phyloP scores from a whole-genome alignment of 2,888 invertebrate genomes.

The Ephialtes manifestator region DNA sequence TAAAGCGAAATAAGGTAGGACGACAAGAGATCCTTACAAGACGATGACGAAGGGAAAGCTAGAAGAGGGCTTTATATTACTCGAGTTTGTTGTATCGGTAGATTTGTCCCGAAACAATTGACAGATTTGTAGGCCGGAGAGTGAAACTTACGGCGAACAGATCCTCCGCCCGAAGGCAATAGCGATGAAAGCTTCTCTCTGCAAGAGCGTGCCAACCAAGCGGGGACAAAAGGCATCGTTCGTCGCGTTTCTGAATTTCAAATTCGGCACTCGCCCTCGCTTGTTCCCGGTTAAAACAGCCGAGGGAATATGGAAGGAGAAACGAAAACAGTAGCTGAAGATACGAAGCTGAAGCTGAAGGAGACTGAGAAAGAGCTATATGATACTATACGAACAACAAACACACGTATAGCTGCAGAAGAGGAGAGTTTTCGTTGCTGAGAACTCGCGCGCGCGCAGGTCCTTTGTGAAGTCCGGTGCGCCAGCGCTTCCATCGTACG shows the following conservation, averaged over 20 bases:
- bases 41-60: constrained; percentile 6
- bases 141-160: constrained; percentile 71
- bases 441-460: constrained; percentile 34
- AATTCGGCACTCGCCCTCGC: constrained; percentile 76
- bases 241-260: constrained; percentile 84
- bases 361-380: constrained; percentile 32
- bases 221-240: constrained; percentile 77
- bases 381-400: neutral
- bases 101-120: constrained; percentile 85
- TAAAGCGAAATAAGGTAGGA: neutral
- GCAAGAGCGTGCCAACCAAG: constrained; percentile 19
- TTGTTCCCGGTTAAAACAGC: constrained; percentile 47
- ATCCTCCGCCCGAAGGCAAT: constrained; percentile 44
- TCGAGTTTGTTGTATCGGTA: constrained; percentile 64
- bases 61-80: constrained; percentile 39
- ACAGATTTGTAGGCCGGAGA: constrained; percentile 84
- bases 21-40: neutral
- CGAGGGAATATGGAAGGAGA: constrained; percentile 29
- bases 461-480: constrained; percentile 55
- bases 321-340: constrained; percentile 17
- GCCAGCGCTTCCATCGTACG: constrained; percentile 75
- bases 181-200: constrained; percentile 35
- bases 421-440: constrained; percentile 17
- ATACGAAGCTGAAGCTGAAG: too few species aligned
- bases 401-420: neutral